These are phyloP conservation scores for Maccullochella peelii DNA, from an alignment of 2,113 vertebrate species.

Conservation along the genomic window DNA sequence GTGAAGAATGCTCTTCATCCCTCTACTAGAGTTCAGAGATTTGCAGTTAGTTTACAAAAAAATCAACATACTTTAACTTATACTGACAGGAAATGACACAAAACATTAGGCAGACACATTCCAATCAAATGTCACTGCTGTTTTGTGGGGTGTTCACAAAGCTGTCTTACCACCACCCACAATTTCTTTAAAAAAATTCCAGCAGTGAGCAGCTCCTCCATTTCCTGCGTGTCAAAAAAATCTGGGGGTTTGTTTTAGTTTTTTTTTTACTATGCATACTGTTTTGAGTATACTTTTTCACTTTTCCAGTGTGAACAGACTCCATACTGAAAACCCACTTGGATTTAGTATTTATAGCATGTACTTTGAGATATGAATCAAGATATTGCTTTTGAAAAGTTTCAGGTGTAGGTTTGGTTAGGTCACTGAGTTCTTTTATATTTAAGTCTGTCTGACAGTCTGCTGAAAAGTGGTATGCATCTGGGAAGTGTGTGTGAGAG, in stretches of 20 bases:
- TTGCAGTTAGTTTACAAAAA: background rate
- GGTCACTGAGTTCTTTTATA: conserved; percentile 29
- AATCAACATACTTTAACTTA: background rate
- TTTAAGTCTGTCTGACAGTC: conserved; percentile 31
- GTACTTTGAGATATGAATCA: conserved; percentile 1
- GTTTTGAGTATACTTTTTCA: background rate
- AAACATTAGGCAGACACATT: background rate
- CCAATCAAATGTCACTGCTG: background rate
- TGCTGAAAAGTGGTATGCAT: conserved; percentile 37
- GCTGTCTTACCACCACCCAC: background rate
- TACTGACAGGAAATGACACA: background rate
- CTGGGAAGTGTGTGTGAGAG: background rate
- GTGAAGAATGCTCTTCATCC: background rate
- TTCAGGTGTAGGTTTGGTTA: background rate
- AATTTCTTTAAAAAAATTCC: background rate
- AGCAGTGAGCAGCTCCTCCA: background rate
- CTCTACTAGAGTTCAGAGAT: background rate
- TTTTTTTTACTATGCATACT: background rate
- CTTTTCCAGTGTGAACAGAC: background rate
- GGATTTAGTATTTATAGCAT: background rate
- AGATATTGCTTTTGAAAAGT: background rate
- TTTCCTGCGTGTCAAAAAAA: background rate
- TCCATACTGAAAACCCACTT: background rate
- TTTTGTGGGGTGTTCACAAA: background rate
- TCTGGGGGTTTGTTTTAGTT: no score